phyloP scores from a whole-genome alignment of 2,113 vertebrate species.

The Hippocampus abdominalis region DNA sequence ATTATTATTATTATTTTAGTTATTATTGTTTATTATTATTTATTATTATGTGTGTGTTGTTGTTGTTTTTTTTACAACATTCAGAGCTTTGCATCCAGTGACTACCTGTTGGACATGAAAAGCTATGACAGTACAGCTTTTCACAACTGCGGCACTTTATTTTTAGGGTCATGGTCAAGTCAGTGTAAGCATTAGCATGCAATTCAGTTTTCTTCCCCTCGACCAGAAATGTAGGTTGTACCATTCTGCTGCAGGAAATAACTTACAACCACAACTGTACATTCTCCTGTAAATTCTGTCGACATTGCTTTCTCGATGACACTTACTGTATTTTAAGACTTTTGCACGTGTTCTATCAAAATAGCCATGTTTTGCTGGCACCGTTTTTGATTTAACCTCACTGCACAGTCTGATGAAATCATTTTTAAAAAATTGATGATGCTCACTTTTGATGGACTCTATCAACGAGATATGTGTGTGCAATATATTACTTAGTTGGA shows the following conservation, averaged over 20 bases:
- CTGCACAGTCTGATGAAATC: too few species aligned
- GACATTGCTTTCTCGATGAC: background rate
- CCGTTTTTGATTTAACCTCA: background rate
- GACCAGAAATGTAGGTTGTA: background rate
- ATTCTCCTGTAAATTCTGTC: background rate
- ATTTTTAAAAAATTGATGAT: background rate
- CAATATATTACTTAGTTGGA: background rate
- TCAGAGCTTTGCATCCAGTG: background rate
- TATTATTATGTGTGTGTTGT: too few species aligned
- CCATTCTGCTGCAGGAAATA: conserved; percentile 5
- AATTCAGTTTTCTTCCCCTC: background rate
- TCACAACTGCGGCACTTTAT: background rate
- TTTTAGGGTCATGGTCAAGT: background rate
- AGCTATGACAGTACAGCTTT: background rate
- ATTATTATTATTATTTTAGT: too few species aligned
- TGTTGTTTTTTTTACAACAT: background rate
- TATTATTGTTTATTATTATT: too few species aligned
- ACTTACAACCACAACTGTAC: conserved; percentile 2
- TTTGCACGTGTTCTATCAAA: background rate
- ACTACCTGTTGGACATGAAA: background rate
- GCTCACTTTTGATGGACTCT: background rate
- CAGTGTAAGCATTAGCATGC: background rate
- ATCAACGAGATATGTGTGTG: background rate
- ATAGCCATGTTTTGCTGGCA: background rate
- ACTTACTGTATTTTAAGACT: background rate